Evolutionary conservation across 2,113 vertebrate genomes (phyloP), one percentile per base, ranked within the genome.

Genomic region (Toxotes chatareus): DNA sequence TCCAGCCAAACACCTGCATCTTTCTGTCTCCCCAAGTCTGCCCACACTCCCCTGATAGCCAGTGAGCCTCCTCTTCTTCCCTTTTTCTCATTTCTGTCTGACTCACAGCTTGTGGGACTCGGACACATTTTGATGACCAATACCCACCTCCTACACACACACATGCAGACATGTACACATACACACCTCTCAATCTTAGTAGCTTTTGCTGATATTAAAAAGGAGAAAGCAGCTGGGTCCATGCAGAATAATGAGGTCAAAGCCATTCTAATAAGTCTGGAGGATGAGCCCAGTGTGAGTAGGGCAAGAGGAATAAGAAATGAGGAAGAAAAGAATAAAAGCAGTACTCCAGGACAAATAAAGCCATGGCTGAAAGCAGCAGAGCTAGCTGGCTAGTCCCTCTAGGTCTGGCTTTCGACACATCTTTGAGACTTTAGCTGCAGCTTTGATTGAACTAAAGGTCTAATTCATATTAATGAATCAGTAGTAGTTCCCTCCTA

Each of bases 181-280:
- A 69, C 27, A 19, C n/a, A 67, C 12, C 12, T 62, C 36, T 77
- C 32, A 67, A 55, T 86, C 76, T 83, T 85, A 82, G 80, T 88
- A 83, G 82, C 80, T 94, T 92, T 90, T 92, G 82, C 91, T 91
- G 91, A 94, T 94, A 93, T 94, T 94, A 92, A 93, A 95, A 94
- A 87, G 60, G 74, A 86, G 89, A 88, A 93, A 91, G 86, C 92
- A 93, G 93, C 91, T 93, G 92, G 87, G 83, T 91, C 91, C 90
- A 88, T 86, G 93, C 84, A 88, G 90, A 88, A 92, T 94, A 95
- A 94, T 94, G 91, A 94, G 91, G 92, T 94, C 92, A 93, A 90
- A 90, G 88, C 80, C 83, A 79, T 92, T 92, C 88, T 94, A 93
- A 94, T 94, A 93, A 91, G 89, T 93, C 86, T 86, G 81, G 78